Percentiles rank a stretch among this genome's conserved stretches.
phyloP scores from a whole-genome alignment of 2,888 invertebrate species.

The Tenthredo distinguenda region DNA sequence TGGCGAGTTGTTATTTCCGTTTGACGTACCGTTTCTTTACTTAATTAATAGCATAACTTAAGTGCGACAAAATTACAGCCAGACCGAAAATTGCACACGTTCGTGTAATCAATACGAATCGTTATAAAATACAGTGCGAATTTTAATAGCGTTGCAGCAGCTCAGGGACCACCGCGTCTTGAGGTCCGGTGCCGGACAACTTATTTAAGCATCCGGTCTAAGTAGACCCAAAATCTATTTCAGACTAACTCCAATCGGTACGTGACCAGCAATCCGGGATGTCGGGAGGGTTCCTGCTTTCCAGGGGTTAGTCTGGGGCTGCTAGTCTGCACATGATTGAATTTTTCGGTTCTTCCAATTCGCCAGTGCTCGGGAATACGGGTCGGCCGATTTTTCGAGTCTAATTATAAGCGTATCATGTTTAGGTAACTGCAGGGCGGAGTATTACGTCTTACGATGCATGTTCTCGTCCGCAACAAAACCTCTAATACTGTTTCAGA shows the following conservation, averaged over 20 bases:
- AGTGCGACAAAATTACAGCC: neutral
- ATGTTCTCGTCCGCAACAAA: neutral
- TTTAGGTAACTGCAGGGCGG: neutral
- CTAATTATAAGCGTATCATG: neutral
- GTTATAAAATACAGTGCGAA: neutral
- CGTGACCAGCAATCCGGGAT: constrained; percentile 46
- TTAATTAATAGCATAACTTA: neutral
- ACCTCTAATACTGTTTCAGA: neutral
- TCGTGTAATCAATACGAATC: neutral
- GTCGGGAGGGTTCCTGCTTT: constrained; percentile 34
- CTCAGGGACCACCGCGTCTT: neutral
- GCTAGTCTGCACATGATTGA: constrained; percentile 5
- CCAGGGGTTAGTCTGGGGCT: constrained; percentile 23
- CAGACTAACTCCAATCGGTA: constrained; percentile 32
- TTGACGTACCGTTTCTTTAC: neutral
- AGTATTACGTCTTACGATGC: neutral
- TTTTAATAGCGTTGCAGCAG: neutral
- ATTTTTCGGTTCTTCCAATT: neutral
- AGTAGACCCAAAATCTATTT: constrained; percentile 31
- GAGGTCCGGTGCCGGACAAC: neutral
- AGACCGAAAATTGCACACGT: neutral
- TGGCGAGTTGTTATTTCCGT: neutral
- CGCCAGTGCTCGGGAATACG: neutral
- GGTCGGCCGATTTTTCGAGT: neutral
- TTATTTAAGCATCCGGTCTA: constrained; percentile 10